Percentiles rank a stretch among this genome's conserved stretches.
phyloP scores from a whole-genome alignment of 2,797 vertebrate species.

The Varecia variegata region DNA sequence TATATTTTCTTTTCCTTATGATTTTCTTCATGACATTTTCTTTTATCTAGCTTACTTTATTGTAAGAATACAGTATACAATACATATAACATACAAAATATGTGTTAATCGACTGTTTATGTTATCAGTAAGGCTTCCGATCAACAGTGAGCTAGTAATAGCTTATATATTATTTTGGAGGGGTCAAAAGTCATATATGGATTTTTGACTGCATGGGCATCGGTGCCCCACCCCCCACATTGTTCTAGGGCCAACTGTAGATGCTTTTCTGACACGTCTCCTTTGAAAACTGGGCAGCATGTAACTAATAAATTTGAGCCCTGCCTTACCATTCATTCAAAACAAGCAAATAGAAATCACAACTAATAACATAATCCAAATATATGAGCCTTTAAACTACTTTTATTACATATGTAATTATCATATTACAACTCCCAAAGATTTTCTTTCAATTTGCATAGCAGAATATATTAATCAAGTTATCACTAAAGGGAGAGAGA shows the following conservation, averaged over 20 bases:
- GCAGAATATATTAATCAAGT: background rate
- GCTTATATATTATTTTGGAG: background rate
- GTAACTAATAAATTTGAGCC: conserved; percentile 3
- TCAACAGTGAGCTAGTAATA: background rate
- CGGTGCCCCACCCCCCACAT: background rate
- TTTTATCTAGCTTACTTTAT: background rate
- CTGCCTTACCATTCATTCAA: background rate
- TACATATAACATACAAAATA: background rate
- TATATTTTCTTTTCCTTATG: background rate
- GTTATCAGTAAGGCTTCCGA: background rate
- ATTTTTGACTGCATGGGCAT: background rate
- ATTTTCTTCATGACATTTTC: background rate
- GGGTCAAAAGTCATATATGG: background rate
- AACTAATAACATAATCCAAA: conserved; percentile 19
- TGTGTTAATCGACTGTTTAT: background rate
- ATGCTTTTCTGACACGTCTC: background rate
- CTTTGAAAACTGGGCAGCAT: conserved; percentile 23
- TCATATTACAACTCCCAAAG: background rate
- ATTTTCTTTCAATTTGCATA: background rate
- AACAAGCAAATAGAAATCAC: background rate
- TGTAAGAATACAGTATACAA: background rate
- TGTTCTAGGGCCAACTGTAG: background rate
- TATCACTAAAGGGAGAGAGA: background rate
- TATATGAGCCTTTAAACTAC: conserved; percentile 4
- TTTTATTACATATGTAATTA: background rate